A percentile compares a stretch with the other conserved stretches of the same genome.
Conservation (phyloP, 2,888 invertebrate species). For the Ophonus ardosiacus region DNA sequence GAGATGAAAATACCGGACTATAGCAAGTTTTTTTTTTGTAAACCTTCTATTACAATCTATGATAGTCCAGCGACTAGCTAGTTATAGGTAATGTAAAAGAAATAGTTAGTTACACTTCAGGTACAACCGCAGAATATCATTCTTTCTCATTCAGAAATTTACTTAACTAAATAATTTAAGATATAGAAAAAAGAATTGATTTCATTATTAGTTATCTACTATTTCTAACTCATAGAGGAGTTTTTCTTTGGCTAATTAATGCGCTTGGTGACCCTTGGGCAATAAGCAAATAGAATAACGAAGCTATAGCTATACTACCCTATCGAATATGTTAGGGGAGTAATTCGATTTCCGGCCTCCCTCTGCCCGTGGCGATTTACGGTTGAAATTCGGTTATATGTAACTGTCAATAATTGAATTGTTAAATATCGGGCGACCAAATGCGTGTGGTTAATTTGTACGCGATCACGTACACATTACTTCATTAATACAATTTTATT, state of each 20-base stretch:
- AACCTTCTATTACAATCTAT: too few species aligned
- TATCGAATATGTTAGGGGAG: slow-evolving; percentile 16
- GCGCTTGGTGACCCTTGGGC: not conserved
- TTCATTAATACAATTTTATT: slow-evolving; percentile 36
- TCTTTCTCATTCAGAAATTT: too few species aligned
- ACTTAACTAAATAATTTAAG: too few species aligned
- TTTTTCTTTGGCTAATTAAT: not conserved
- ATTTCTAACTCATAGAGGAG: not conserved
- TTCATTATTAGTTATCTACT: too few species aligned
- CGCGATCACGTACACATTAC: slow-evolving; percentile 36
- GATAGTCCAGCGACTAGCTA: too few species aligned
- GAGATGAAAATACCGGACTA: too few species aligned
- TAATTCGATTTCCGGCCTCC: slow-evolving; percentile 30
- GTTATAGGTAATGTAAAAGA: too few species aligned
- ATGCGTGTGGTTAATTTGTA: slow-evolving; percentile 30
- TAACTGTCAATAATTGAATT: slow-evolving; percentile 51
- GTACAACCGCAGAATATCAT: too few species aligned
- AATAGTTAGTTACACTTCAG: too few species aligned
- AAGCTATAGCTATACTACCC: not conserved
- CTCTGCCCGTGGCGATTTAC: slow-evolving; percentile 37
- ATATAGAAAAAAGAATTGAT: too few species aligned
- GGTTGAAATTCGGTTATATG: slow-evolving; percentile 47
- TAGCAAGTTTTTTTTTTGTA: too few species aligned
- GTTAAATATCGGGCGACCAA: slow-evolving; percentile 27
- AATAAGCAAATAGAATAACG: slow-evolving; percentile 49